phyloP scores from a whole-genome alignment of 2,797 vertebrate species.

The Lepidocolaptes lacrymiger region DNA sequence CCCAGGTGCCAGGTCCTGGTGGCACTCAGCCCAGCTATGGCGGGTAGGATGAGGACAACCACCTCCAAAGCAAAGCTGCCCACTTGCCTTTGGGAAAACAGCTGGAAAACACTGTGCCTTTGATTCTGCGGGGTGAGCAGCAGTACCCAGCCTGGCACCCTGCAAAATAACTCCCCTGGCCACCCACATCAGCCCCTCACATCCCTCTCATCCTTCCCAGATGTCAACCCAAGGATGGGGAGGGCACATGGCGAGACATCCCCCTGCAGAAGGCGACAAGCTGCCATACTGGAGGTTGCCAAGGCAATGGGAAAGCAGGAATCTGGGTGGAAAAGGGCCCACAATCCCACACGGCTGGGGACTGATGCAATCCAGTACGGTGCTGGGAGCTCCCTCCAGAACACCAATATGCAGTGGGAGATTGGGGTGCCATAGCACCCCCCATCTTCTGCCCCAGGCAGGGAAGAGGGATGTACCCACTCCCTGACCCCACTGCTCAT shows the following conservation, averaged over 20 bases:
- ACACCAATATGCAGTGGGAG: rapidly evolving
- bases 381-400: background rate
- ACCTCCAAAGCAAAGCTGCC: background rate
- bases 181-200: background rate
- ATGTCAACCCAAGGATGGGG: background rate
- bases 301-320: conserved; percentile 56
- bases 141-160: background rate
- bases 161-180: background rate
- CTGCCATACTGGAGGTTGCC: conserved; percentile 35
- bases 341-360: background rate
- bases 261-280: background rate
- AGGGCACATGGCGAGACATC: background rate
- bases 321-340: conserved; percentile 11
- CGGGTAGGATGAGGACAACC: background rate
- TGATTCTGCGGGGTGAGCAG: background rate
- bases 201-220: rapidly evolving
- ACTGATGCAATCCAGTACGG: background rate
- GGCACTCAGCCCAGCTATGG: background rate
- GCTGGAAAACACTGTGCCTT: background rate
- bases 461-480: background rate
- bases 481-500: background rate
- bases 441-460: background rate
- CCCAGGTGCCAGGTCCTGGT: background rate
- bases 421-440: rapidly evolving
- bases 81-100: background rate